Evolutionary conservation across 2,113 vertebrate genomes (phyloP).

Genomic region (Bubo bubo): DNA sequence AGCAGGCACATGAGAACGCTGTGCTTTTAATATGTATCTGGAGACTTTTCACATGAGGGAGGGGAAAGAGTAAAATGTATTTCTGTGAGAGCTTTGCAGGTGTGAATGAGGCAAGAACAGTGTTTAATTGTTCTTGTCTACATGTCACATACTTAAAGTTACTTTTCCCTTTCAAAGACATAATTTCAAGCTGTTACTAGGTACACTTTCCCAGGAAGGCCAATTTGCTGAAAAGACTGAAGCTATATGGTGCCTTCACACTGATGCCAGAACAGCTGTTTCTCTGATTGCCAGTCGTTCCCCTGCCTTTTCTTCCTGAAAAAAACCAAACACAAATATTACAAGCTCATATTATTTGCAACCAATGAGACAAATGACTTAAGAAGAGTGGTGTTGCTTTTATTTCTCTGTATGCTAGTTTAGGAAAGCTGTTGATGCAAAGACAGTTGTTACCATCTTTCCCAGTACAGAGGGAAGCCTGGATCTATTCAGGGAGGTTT

Average conservation of each 20-base stretch:
- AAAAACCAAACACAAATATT: background rate
- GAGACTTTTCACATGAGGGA: background rate
- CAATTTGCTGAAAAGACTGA: background rate
- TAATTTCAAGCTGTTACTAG: background rate
- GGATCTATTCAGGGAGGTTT: background rate
- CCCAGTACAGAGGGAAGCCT: background rate
- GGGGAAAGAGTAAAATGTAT: background rate
- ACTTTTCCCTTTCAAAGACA: background rate
- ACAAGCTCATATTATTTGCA: background rate
- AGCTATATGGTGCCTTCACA: background rate
- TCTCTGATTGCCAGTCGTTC: background rate
- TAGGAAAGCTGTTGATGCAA: background rate
- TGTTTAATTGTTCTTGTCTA: conserved; percentile 19
- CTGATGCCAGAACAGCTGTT: background rate
- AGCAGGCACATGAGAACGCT: background rate
- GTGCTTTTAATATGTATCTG: background rate
- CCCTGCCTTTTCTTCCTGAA: background rate
- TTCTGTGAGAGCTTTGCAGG: background rate
- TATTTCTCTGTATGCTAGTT: background rate
- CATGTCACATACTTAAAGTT: background rate
- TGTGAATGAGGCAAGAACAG: background rate
- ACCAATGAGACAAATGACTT: background rate
- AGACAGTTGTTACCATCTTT: background rate
- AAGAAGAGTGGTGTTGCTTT: background rate
- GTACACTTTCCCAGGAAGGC: background rate